phyloP scores from a whole-genome alignment of 1,140 invertebrate species.

The Epicauta chinensis region DNA sequence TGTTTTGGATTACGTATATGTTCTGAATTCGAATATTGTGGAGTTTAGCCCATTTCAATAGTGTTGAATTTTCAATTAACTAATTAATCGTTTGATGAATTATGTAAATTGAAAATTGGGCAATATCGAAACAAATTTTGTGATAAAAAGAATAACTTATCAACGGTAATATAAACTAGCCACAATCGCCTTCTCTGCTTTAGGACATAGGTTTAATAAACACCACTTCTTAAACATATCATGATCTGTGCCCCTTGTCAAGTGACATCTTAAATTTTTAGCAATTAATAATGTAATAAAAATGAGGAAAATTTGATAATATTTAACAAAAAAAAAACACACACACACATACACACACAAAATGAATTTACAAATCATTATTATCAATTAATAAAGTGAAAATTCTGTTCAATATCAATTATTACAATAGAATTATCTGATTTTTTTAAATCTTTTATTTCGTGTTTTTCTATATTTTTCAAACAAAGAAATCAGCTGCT shows the following conservation, averaged over 20 bases:
- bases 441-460: no score
- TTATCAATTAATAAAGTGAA: no score
- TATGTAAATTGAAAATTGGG: background rate
- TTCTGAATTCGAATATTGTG: constrained; percentile 29
- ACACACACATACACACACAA: no score
- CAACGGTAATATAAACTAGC: constrained; percentile 43
- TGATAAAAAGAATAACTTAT: constrained; percentile 39
- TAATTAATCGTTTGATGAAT: no score
- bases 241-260: constrained; percentile 47
- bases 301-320: constrained; percentile 40
- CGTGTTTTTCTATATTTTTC: no score
- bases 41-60: constrained; percentile 18
- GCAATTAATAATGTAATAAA: constrained; percentile 42
- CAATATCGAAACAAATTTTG: constrained; percentile 29
- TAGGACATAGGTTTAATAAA: constrained; percentile 43
- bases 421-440: no score
- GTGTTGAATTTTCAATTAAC: no score
- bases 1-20: constrained; percentile 29
- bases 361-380: constrained; percentile 39
- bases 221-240: constrained; percentile 47
- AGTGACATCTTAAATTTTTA: constrained; percentile 46
- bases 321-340: constrained; percentile 41
- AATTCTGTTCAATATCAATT: no score
- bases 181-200: constrained; percentile 46
- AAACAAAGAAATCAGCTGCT: constrained; percentile 2